Conservation (phyloP, 2,113 vertebrate genomes). For the Protobothrops flavoviridis region DNA sequence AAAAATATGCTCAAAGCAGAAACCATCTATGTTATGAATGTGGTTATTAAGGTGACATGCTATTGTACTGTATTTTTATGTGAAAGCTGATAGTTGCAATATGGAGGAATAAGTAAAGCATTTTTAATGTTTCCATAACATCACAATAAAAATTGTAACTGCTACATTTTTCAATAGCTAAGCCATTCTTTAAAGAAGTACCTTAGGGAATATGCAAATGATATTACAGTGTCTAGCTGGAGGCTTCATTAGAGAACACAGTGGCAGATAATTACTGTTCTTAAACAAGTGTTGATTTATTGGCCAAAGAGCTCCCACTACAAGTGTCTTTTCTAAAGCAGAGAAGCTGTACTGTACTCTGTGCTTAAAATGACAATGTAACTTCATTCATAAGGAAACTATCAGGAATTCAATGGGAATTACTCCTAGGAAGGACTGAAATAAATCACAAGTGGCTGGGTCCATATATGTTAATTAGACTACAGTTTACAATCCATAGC, state of each 20-base stretch:
- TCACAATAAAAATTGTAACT: conserved; percentile 9
- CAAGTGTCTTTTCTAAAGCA: neutral
- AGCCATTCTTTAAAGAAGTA: neutral
- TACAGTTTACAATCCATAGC: neutral
- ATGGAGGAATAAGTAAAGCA: conserved; percentile 54
- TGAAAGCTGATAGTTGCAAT: conserved; percentile 61
- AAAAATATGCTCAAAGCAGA: conserved; percentile 68
- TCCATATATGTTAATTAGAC: neutral
- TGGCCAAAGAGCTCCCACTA: neutral
- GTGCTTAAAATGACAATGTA: neutral
- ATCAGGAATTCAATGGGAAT: neutral
- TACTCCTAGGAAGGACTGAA: neutral
- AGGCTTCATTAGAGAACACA: neutral
- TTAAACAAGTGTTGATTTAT: neutral
- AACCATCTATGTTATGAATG: conserved; percentile 66
- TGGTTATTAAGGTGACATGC: conserved; percentile 73
- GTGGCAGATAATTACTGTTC: neutral
- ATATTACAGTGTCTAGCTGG: neutral
- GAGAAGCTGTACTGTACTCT: neutral
- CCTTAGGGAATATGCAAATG: neutral
- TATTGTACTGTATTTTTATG: conserved; percentile 70
- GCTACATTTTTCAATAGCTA: conserved; percentile 46
- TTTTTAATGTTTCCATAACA: conserved; percentile 38
- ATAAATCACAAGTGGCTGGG: neutral
- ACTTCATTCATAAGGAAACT: neutral